Evolutionary conservation across 1,140 invertebrate species (phyloP), one percentile per base, ranked within the genome.

Genomic region (Trialeurodes vaporariorum): DNA sequence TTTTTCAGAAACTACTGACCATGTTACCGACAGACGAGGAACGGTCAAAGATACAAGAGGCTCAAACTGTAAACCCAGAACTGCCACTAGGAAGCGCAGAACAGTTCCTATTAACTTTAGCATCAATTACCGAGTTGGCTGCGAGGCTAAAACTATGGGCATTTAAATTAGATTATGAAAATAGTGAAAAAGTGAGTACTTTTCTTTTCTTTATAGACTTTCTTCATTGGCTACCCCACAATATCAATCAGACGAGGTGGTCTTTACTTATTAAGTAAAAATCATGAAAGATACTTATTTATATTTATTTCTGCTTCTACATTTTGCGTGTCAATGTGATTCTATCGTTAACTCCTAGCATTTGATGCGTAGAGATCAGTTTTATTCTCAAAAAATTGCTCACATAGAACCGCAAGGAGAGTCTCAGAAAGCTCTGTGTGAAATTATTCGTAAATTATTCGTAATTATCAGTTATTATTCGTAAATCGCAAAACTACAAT

Each of bases 1-100:
- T 67, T 70, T 74, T 76, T 60, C 72, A 93, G 84, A 99, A 99
- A 87, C 85, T 99, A 62, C 78, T 99, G 40, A 92, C 89, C 12
- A 98, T 99, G 96, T 83, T 99, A 74, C 98, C 98, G 26, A 93
- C 92, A 21, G 92, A 97, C 74, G 96, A 99, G 78, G 98, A 99
- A 79, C 89, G 94, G 74, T 86, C 88, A 5, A 93, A 93, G 81
- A 99, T 99, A 73, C 88, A 96, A 78, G 96, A 98, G 79, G 96
- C 96, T 17, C 91, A 94, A 80, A 88, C 89, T 75, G 85, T 90
- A 25, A 96, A 95, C 81, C 96, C 96, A 1, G 96, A 98, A 75
- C 81, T 97, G 70, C 96, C 96, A 22, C 79, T 99, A 67, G 98
- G 96, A 68, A 94, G 90, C 73, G 98, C 98, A 9, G 98, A 99